phyloP scores from a whole-genome alignment of 2,888 invertebrate species.

The Sepioteuthis lessoniana region DNA sequence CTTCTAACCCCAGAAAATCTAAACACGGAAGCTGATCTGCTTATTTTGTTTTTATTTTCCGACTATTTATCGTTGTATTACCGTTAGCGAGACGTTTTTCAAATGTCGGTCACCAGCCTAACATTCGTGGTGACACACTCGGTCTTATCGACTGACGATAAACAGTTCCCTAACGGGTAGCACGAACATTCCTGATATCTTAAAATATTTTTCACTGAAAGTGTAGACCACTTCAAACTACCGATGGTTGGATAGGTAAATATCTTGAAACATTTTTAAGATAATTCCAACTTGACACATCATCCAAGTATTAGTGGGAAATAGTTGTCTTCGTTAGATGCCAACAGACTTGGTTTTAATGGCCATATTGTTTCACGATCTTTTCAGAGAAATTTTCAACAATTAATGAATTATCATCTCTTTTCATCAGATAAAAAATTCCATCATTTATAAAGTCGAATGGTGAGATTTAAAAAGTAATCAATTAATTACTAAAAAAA shows the following conservation, averaged over 20 bases:
- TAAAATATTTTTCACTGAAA: not conserved
- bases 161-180: not conserved
- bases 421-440: no score
- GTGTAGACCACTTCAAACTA: not conserved
- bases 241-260: not conserved
- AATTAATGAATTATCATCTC: no score
- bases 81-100: not conserved
- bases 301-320: not conserved
- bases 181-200: not conserved
- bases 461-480: no score
- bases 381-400: no score
- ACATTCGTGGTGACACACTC: not conserved
- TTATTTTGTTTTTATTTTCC: not conserved
- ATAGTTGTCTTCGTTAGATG: not conserved
- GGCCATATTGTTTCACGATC: not conserved
- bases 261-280: not conserved
- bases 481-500: no score
- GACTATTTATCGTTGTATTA: not conserved
- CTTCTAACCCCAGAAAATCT: not conserved
- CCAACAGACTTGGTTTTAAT: not conserved
- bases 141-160: conserved; percentile 7
- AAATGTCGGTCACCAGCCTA: not conserved
- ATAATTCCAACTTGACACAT: not conserved
- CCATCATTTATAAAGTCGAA: no score
- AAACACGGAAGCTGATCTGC: conserved; percentile 4